Evolutionary conservation across 2,888 invertebrate genomes (phyloP), one percentile per base, ranked within the genome.

Genomic region (Clepsis dumicolana): DNA sequence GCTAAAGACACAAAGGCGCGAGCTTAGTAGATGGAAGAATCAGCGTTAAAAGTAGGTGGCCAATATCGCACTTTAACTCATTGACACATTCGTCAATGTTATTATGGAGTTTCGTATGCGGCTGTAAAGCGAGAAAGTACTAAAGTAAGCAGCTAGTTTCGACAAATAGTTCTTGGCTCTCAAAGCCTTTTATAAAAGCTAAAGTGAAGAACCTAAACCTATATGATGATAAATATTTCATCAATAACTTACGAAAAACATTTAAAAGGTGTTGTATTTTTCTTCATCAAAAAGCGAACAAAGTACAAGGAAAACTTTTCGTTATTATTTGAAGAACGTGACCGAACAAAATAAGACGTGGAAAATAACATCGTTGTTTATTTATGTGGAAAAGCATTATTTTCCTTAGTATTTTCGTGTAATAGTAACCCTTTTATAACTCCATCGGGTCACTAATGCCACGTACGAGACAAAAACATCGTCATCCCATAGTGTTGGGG

Each of bases 391-490:
- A 65, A 35, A 65, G 50, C 38, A 65, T 65, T 59, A 27, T 52
- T 32, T 57, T 50, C 52, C 52, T 25, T 4, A 59, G 16, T 62
- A 32, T 66, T 44, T 41, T 44, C 48, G n/a, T 44, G 25, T 35
- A 35, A 61, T n/a, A 38, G 16, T 66, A 53, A 53, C 62, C 27
- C 50, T 62, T 62, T 53, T 41, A 29, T 29, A n/a, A 29, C 52
- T 25, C 25, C 41, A 25, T 41, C 35, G 53, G 38, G 38, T 63
- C 62, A 67, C 66, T 62, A 67, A 62, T 50, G 29, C 60, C 38
- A 57, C 57, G 67, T 62, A 57, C 8, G 38, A 29, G 24, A 62
- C 63, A 38, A 63, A 66, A 63, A 68, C 57, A 63, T 41, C 56
- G 50, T 57, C 27, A 57, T 32, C 1, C 24, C 16, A 16, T 67